Evolutionary conservation across 2,797 vertebrate genomes (phyloP), one percentile per base, ranked within the genome.

Genomic region (Natrix natrix): DNA sequence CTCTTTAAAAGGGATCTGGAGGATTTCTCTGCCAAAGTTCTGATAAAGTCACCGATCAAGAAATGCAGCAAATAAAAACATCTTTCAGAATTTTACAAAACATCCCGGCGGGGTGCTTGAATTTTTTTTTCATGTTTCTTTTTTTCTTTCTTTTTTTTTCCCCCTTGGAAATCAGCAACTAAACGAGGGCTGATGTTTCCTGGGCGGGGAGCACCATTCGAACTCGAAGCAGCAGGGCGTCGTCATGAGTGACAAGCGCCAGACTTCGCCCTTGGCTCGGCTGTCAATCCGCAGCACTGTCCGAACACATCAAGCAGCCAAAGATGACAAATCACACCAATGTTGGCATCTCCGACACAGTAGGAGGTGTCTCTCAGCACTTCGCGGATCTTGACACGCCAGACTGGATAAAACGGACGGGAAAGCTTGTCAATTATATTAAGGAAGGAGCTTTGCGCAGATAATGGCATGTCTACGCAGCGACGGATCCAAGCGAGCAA

Each of bases 391-490:
- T 88, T 43, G 54, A 91, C 13, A 52, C 2, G 24, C 52, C 26
- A 88, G 56, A 2, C 24, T 91, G 90, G 60, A 63, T 87, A 91
- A 94, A 94, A 93, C 0, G 20, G 92, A 2, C 13, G 26, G 55
- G 16, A 26, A 56, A 63, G 89, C 52, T 5, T 92, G 93, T 93
- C 94, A 89, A 56, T 94, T 93, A 83, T 20, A 37, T 14, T 0
- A 3, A 93, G 92, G 28, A n/a, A 20, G 55, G 4, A 57, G 8
- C 13, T 12, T 1, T 37, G 55, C 20, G 5, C 3, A 14, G 37
- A 43, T 22, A 22, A 48, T 11, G 37, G 74, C 20, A 83, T 87
- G 88, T 89, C 86, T 28, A 24, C 0, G 0, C 91, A 93, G 93
- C 88, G 0, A 20, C 22, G 4, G 6, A 26, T 54, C 55, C n/a